Evolutionary conservation across 2,113 vertebrate species (phyloP).

Genomic region (Sigmodon hispidus): DNA sequence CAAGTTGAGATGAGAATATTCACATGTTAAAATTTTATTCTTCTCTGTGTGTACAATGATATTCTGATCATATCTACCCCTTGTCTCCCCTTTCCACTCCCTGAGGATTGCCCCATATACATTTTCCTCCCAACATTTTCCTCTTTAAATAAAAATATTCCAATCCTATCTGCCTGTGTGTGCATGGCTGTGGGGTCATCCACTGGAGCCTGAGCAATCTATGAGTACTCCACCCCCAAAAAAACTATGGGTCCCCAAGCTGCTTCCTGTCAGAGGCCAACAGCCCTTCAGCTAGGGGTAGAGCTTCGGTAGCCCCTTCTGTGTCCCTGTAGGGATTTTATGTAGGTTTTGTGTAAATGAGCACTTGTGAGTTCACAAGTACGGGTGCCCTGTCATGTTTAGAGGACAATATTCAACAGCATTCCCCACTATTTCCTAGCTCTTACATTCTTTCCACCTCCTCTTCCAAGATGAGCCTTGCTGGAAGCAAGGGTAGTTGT

Average conservation of each 20-base stretch:
- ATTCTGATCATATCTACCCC: neutral
- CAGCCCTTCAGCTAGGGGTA: neutral
- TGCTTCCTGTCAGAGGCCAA: neutral
- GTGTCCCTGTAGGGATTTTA: too few species aligned
- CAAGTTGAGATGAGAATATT: neutral
- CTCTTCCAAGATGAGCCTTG: neutral
- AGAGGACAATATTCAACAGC: neutral
- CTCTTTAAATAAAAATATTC: neutral
- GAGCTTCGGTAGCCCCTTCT: neutral
- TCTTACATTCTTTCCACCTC: neutral
- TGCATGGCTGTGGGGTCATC: neutral
- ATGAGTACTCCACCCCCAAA: neutral
- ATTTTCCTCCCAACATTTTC: neutral
- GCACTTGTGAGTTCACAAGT: neutral
- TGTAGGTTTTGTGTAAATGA: neutral
- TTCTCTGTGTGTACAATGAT: neutral
- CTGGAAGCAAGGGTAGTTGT: neutral
- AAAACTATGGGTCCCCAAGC: neutral
- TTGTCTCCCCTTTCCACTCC: neutral
- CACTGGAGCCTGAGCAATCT: too few species aligned
- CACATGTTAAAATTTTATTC: neutral
- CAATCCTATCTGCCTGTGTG: neutral
- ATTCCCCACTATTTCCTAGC: neutral
- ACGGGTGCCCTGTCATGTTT: neutral
- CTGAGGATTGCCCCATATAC: fast-evolving